phyloP scores from a whole-genome alignment of 2,888 invertebrate species.

The Polydrusus pterygomalis region DNA sequence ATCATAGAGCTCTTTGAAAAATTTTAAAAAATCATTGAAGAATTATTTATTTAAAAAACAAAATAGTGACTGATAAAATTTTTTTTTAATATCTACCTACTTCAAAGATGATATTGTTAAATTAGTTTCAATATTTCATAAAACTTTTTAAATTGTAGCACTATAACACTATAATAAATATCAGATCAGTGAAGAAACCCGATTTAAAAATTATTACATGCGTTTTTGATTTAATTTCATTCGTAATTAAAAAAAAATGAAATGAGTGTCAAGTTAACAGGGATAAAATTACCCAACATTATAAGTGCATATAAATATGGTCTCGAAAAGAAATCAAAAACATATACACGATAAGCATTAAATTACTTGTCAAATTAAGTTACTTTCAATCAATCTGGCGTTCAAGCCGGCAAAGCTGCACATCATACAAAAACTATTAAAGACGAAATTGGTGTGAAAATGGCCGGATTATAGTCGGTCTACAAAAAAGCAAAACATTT shows the following conservation, averaged over 20 bases:
- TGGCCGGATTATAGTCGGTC: conserved; percentile 28
- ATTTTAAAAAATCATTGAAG: too few relatives aligned
- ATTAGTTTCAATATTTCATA: too few relatives aligned
- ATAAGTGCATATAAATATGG: neutral
- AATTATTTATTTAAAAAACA: too few relatives aligned
- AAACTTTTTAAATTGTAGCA: too few relatives aligned
- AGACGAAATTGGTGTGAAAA: conserved; percentile 43
- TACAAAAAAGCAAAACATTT: conserved; percentile 30
- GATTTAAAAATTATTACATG: neutral
- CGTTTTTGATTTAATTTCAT: neutral
- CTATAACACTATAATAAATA: too few relatives aligned
- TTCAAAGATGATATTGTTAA: too few relatives aligned
- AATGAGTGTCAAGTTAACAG: neutral
- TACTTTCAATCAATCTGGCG: conserved; percentile 20
- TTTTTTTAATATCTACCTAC: too few relatives aligned
- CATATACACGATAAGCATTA: conserved; percentile 25
- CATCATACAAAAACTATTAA: conserved; percentile 41
- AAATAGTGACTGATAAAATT: too few relatives aligned
- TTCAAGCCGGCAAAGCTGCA: conserved; percentile 23
- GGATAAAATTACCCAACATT: conserved; percentile 1
- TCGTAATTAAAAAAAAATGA: neutral
- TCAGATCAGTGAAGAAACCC: too few relatives aligned
- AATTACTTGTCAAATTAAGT: conserved; percentile 40
- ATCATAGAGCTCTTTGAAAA: too few relatives aligned
- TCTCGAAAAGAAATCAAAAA: conserved; percentile 7